Conservation (phyloP, 2,797 vertebrate genomes). For the Notolepis coatsorum region DNA sequence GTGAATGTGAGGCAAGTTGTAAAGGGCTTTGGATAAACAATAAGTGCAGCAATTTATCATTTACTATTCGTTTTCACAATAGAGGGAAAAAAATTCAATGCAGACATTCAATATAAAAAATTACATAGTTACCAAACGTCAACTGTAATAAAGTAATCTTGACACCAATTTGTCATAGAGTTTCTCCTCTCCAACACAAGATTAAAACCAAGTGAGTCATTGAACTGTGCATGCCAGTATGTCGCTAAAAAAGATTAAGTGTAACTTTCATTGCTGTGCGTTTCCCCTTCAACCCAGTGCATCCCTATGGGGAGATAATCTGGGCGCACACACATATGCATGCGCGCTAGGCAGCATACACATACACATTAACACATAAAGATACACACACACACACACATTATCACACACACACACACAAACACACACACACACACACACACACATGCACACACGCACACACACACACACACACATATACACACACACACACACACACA, state of each 20-base stretch:
- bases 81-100: too few species aligned
- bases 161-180: slow-evolving; percentile 41
- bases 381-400: too few species aligned
- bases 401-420: neutral
- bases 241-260: slow-evolving; percentile 71
- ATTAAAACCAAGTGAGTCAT: slow-evolving; percentile 58
- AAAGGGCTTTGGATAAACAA: too few species aligned
- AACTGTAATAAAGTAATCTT: slow-evolving; percentile 20
- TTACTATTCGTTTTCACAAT: too few species aligned
- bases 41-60: too few species aligned
- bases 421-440: neutral
- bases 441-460: slow-evolving; percentile 41
- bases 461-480: neutral
- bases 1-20: too few species aligned
- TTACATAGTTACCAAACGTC: neutral
- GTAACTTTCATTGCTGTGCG: slow-evolving; percentile 69
- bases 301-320: slow-evolving; percentile 75
- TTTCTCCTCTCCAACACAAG: slow-evolving; percentile 34
- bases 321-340: slow-evolving; percentile 56
- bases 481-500: neutral
- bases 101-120: neutral
- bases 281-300: slow-evolving; percentile 67
- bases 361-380: neutral
- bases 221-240: slow-evolving; percentile 57
- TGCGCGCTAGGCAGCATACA: slow-evolving; percentile 1